Percentiles rank a stretch among this genome's conserved stretches.
Conservation (phyloP, 2,113 vertebrate species). For the Podilymbus podiceps region DNA sequence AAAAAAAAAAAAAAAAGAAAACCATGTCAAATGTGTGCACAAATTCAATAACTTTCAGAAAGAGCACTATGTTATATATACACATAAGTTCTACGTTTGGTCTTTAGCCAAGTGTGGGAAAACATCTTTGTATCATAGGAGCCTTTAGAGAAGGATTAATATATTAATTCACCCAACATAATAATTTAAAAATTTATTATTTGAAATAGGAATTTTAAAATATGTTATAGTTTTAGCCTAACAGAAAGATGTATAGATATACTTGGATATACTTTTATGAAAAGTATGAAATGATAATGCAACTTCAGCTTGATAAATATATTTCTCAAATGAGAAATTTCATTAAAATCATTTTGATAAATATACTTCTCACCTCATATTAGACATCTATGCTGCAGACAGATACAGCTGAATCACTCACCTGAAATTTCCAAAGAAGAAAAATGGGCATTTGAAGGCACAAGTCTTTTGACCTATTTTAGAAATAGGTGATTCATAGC, state of each 20-base stretch:
- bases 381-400: neutral
- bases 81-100: neutral
- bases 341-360: neutral
- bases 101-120: neutral
- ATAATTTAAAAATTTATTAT: neutral
- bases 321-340: neutral
- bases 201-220: neutral
- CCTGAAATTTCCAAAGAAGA: neutral
- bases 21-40: accelerated
- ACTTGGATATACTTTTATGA: neutral
- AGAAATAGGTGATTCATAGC: neutral
- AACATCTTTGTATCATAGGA: neutral
- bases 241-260: neutral
- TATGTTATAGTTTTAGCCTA: neutral
- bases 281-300: neutral
- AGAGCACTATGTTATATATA: neutral
- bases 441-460: neutral
- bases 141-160: neutral
- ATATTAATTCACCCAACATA: neutral
- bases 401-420: neutral
- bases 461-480: neutral
- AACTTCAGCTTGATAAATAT: neutral
- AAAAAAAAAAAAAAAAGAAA: neutral
- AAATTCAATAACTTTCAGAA: neutral
- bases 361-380: neutral